Evolutionary conservation across 2,888 invertebrate species (phyloP), one percentile per base, ranked within the genome.

Genomic region (Pardosa pseudoannulata): DNA sequence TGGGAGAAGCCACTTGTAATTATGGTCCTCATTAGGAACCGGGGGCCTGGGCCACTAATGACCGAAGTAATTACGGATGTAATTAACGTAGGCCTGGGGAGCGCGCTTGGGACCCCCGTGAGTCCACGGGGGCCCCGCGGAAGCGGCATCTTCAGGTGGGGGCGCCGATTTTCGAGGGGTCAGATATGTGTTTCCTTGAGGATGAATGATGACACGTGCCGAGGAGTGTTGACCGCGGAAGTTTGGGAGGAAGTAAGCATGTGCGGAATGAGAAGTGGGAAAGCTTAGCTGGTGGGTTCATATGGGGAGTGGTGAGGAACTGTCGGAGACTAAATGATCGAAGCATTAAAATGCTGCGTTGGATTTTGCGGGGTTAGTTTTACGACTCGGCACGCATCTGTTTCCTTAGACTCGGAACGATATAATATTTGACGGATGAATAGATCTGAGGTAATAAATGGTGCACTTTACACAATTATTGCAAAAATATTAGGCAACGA

Each of bases 41-140:
- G 56, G 56, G 65, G 71, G 67, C 74, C 74, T 56, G 56, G 80
- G 80, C 87, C 80, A 80, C 87, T 87, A 87, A 87, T 87, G 87
- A 87, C 87, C 76, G 72, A 65, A 75, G 87, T 87, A 87, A 87
- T 87, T 87, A 87, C 79, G 87, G 80, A 87, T 87, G 87, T 87
- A 87, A 87, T 87, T 87, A 87, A 87, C 87, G 80, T 76, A 29
- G 80, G 67, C 28, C 70, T 23, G 64, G 73, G 39, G 62, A 81
- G 72, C 32, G 65, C 50, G 23, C 27, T 9, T 39, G 73, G 74
- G 56, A 29, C 50, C 65, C 70, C 28, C 9, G 41, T 32, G 62
- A n/a, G 31, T 75, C 9, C 41, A 29, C 36, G 19, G 67, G 32
- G 16, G 9, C 28, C 5, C 29, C 29, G 28, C 41, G 56, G 56